Percentiles rank a stretch among this genome's conserved stretches.
These are phyloP conservation scores for Scaptomyza graminum DNA, from an alignment of 1,140 invertebrate species.

Conservation along the genomic window DNA sequence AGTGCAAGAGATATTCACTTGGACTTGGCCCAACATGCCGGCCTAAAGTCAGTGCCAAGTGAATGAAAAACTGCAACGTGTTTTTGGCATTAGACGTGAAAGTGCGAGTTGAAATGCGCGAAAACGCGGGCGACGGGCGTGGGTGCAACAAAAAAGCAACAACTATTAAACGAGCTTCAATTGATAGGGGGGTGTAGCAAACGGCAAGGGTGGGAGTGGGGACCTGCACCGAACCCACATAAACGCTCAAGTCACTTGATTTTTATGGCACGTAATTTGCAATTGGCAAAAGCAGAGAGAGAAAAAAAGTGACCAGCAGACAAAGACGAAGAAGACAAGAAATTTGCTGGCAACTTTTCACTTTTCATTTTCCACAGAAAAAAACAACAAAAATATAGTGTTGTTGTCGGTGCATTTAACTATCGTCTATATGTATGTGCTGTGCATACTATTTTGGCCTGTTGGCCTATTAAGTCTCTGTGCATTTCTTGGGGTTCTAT, in stretches of 20 bases:
- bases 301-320: constrained; percentile 53
- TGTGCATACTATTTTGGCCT: constrained; percentile 65
- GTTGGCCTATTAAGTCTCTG: constrained; percentile 77
- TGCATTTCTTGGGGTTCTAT: constrained; percentile 45
- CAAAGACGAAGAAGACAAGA: constrained; percentile 25
- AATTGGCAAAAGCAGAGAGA: constrained; percentile 63
- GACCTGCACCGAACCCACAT: constrained; percentile 44
- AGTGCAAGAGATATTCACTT: constrained; percentile 67
- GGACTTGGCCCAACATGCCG: constrained; percentile 69
- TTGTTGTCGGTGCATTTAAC: background rate
- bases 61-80: constrained; percentile 78
- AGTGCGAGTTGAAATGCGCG: constrained; percentile 72
- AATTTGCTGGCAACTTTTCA: constrained; percentile 71
- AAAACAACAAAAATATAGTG: background rate
- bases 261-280: constrained; percentile 82
- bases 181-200: background rate
- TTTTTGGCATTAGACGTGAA: constrained; percentile 83
- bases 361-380: constrained; percentile 76
- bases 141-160: constrained; percentile 20
- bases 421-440: constrained; percentile 30
- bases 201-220: background rate
- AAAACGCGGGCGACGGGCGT: constrained; percentile 20
- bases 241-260: constrained; percentile 55
- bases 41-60: constrained; percentile 80
- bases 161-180: background rate